Evolutionary conservation across 2,797 vertebrate genomes (phyloP).

Genomic region (Antennarius maculatus): DNA sequence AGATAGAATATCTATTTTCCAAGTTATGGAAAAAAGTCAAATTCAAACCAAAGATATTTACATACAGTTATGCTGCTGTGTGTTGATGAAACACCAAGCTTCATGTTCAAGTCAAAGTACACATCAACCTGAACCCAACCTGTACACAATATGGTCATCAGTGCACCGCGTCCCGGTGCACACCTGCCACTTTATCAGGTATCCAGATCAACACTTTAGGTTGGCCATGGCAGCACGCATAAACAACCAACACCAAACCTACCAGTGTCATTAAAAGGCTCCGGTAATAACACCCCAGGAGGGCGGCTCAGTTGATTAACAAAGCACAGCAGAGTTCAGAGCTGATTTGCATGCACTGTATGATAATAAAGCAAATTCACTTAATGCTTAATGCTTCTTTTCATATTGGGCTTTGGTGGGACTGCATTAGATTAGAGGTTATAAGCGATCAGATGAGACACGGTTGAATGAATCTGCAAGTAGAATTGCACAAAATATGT

Average conservation of each 20-base stretch:
- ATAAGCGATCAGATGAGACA: not conserved
- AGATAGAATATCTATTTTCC: too few species aligned
- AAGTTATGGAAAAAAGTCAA: not conserved
- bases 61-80: not conserved
- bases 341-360: constrained; percentile 25
- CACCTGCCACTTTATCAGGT: constrained; percentile 2
- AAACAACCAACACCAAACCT: constrained; percentile 38
- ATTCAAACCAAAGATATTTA: not conserved
- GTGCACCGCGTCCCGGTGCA: not conserved
- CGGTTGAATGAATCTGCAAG: not conserved
- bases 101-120: too few species aligned
- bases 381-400: constrained; percentile 29
- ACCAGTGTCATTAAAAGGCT: constrained; percentile 25
- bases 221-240: constrained; percentile 34
- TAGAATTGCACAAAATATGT: not conserved
- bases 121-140: not conserved
- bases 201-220: constrained; percentile 9
- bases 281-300: constrained; percentile 44
- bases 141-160: not conserved
- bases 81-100: not conserved
- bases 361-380: constrained; percentile 19
- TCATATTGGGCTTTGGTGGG: constrained; percentile 4
- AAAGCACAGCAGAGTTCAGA: constrained; percentile 17
- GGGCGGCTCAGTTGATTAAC: constrained; percentile 37
- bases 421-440: not conserved